Percentiles rank a stretch among this genome's conserved stretches.
Conservation (phyloP, 2,113 vertebrate genomes). For the Halcyon senegalensis region DNA sequence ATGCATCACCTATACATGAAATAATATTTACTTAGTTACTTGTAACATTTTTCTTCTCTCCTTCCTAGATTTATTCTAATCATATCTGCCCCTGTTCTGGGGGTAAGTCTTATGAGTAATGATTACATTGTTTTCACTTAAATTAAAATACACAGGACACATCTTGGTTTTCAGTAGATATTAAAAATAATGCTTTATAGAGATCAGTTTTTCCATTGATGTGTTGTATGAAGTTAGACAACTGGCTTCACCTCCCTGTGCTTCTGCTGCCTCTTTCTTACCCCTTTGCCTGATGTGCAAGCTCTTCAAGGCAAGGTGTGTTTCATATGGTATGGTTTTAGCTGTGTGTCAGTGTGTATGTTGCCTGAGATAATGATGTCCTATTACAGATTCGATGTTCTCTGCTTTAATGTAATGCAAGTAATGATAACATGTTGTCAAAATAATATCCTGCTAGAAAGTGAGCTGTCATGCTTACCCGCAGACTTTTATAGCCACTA, state of each 20-base stretch:
- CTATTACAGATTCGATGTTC: background rate
- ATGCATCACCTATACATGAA: background rate
- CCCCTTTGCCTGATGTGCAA: background rate
- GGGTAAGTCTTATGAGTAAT: background rate
- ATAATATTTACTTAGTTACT: background rate
- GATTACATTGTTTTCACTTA: background rate
- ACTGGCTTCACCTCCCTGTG: background rate
- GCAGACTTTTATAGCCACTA: conserved; percentile 87
- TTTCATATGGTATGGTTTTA: background rate
- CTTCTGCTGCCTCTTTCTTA: background rate
- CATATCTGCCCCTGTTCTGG: background rate
- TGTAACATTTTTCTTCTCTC: background rate
- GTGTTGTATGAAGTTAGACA: background rate
- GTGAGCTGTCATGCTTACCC: conserved; percentile 72
- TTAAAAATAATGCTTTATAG: background rate
- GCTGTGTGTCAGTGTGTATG: background rate
- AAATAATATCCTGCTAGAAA: background rate
- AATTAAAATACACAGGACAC: background rate
- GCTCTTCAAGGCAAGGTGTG: background rate
- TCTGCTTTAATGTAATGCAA: background rate
- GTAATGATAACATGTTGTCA: background rate
- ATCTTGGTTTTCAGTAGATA: background rate
- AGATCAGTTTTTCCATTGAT: background rate
- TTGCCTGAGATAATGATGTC: background rate
- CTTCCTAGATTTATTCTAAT: background rate